Base-by-base conservation (phyloP, 2,888 invertebrate species). In the Heliconius cydno region DNA sequence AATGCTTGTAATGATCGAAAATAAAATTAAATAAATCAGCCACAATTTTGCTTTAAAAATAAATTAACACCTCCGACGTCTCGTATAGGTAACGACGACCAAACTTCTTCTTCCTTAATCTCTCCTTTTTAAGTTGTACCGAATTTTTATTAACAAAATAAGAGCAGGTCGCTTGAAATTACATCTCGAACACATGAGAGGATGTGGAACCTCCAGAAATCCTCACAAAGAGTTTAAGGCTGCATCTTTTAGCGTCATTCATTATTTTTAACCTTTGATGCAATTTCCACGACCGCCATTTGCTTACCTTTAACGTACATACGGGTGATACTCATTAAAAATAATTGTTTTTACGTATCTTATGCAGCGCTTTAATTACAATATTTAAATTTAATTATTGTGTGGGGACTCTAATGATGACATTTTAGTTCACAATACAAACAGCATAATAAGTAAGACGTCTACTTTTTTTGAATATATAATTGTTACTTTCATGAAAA, bases 231-330 rank as follows among this genome's bases (percentile, higher is more conserved):
- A 57, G 41, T 57, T 60, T 30, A 73, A 57, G 57, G 10, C 41
- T 73, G 52, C 57, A 77, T 28, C 34, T 63, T 67, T 79, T 19
- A 74, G 46, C 41, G 1, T 13, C 57, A 30, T 60, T 68, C 57
- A 79, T 79, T 79, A 79, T 79, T 74, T 66, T 57, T 67, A 79
- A 22, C 60, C 74, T 74, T 68, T 79, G 67, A 70, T 75, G 78
- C 74, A 68, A 78, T 74, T 79, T 74, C 78, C 63, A 60, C 22
- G 68, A 68, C 74, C 68, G 74, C 68, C 60, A 75, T 66, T 41
- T 68, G 63, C 68, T 75, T 70, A 60, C 15, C n/a, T 46, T 66
- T 46, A 75, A 60, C 74, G 19, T 57, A 19, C 60, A 30, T 41
- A 60, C 57, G 67, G 57, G 74, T 60, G 74, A 75, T 66, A 65